Conservation (phyloP, 2,888 invertebrate species). For the Hirtodrosophila trivittata region DNA sequence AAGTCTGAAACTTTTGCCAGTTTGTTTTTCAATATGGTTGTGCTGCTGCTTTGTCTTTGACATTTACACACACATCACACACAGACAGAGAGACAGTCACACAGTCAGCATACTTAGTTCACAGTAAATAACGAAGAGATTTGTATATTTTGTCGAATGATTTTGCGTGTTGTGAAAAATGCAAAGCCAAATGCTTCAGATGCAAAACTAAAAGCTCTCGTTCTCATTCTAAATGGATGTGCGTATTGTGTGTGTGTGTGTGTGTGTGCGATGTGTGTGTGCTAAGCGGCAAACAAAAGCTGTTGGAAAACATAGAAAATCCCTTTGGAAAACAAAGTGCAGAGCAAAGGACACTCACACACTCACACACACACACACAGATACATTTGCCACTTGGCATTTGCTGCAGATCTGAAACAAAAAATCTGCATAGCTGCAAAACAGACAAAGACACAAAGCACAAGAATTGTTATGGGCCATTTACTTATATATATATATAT, state of each 20-base stretch:
- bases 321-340: conserved; percentile 75
- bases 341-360: conserved; percentile 36
- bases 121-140: conserved; percentile 64
- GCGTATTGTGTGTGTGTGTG: conserved; percentile 9
- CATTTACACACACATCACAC: conserved; percentile 1
- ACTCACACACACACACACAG: conserved; percentile 18
- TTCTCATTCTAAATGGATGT: conserved; percentile 2
- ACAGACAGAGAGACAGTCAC: conserved; percentile 4
- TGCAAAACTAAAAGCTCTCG: conserved; percentile 74
- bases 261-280: conserved; percentile 12
- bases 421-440: conserved; percentile 30
- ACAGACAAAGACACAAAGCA: conserved; percentile 48
- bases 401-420: conserved; percentile 29
- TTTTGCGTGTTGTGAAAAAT: conserved; percentile 62
- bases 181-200: conserved; percentile 66
- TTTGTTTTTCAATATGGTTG: conserved; percentile 14
- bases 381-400: conserved; percentile 21
- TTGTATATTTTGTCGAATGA: conserved; percentile 63
- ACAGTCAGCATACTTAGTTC: conserved; percentile 3
- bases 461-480: conserved; percentile 21
- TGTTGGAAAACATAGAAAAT: conserved; percentile 73
- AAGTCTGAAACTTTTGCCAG: not conserved
- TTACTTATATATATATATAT: conserved; percentile 1
- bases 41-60: conserved; percentile 19
- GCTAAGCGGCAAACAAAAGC: conserved; percentile 72